Evolutionary conservation across 2,888 invertebrate genomes (phyloP).

Genomic region (Heliconius ethilla): DNA sequence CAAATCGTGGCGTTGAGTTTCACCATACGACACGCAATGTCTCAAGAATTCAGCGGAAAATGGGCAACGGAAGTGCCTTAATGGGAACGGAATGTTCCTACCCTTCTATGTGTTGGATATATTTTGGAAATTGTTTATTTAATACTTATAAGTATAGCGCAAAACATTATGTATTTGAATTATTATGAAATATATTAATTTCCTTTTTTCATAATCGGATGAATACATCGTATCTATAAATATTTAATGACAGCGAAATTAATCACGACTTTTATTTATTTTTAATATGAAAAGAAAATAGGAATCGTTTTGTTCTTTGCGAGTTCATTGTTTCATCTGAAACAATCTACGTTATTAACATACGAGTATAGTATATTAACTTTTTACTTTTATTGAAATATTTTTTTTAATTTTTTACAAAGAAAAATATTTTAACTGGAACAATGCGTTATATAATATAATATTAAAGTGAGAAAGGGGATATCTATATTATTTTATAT

Average conservation of each 20-base stretch:
- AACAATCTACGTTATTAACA: conserved; percentile 21
- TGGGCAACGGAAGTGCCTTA: no score
- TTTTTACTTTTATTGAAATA: conserved; percentile 14
- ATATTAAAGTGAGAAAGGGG: neutral
- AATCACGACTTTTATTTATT: conserved; percentile 13
- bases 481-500: neutral
- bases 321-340: conserved; percentile 12
- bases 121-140: no score
- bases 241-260: neutral
- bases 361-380: conserved; percentile 7
- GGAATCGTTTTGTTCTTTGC: conserved; percentile 7
- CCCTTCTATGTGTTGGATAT: no score
- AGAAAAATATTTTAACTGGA: neutral
- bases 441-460: neutral
- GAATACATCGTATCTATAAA: neutral
- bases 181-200: neutral
- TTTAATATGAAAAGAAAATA: conserved; percentile 10
- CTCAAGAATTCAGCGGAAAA: no score
- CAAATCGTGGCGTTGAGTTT: no score
- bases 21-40: no score
- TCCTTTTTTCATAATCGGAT: neutral
- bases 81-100: no score
- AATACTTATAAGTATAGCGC: no score
- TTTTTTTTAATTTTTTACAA: neutral
- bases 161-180: no score